Evolutionary conservation across 2,113 vertebrate genomes (phyloP), one percentile per base, ranked within the genome.

Genomic region (Monopterus albus): DNA sequence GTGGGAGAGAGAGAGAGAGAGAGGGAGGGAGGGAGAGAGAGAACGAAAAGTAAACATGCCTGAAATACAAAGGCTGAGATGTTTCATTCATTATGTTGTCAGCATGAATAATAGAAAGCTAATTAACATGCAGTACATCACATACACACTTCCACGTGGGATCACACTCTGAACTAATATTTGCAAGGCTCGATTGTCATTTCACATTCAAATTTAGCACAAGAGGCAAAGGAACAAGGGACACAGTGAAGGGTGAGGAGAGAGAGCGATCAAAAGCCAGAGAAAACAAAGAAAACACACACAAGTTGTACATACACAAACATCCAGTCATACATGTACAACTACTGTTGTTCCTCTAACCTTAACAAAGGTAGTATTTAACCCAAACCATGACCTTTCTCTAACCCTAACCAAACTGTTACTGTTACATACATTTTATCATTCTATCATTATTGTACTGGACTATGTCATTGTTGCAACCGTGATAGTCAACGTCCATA

Each of bases 31-130:
- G 49, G 2, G 56, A 33, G 52, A 33, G 26, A 43, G 72, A 50
- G 72, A 53, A 52, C 56, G 70, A 70, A n/a, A 75, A 71, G 79
- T 76, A 82, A 86, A 88, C 84, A 87, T 70, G 75, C 61, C 77
- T 78, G 75, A 86, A 83, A 87, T 89, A 85, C 86, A 87, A 88
- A 89, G 86, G 85, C 79, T 82, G 78, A 80, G 78, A 91, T 87
- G 83, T 91, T 87, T 88, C 89, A 86, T 91, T 91, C 88, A 88
- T 86, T 88, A 82, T 38, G 76, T 79, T 84, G 86, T 88, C 83
- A 79, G 45, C 78, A 89, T 89, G 86, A 91, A 91, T 89, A 90
- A 89, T 88, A 83, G 76, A 89, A 87, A 77, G 42, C 84, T 87
- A 75, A 88, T 90, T 90, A 84, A 88, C 82, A 90, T 91, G 88